These are phyloP conservation scores for Aethes cnicana DNA, from an alignment of 2,888 invertebrate species.

Conservation along the genomic window DNA sequence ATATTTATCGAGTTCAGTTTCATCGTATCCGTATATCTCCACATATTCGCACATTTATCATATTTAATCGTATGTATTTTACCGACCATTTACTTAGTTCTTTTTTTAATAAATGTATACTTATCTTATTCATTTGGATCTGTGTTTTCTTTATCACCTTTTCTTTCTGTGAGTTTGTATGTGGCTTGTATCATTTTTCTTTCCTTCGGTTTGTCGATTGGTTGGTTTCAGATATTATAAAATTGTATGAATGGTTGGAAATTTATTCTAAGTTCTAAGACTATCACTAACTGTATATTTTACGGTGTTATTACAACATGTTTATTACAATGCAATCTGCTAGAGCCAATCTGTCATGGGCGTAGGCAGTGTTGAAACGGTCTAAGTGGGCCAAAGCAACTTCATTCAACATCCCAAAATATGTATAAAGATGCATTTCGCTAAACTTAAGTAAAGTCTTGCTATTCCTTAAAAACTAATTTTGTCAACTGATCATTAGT, in stretches of 20 bases:
- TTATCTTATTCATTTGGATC: constrained; percentile 31
- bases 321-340: constrained; percentile 17
- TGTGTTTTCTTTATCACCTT: constrained; percentile 33
- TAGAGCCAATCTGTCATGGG: constrained; percentile 17
- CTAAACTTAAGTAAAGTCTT: constrained; percentile 10
- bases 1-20: constrained; percentile 35
- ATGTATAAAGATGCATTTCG: constrained; percentile 4
- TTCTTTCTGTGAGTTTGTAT: constrained; percentile 24
- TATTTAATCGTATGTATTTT: constrained; percentile 30
- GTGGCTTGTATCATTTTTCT: constrained; percentile 14
- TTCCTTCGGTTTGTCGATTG: no score
- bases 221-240: no score
- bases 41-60: constrained; percentile 25
- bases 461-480: background rate
- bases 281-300: no score
- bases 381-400: constrained; percentile 18
- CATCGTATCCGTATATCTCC: constrained; percentile 17
- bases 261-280: no score
- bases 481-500: background rate
- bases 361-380: constrained; percentile 24
- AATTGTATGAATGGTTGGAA: no score
- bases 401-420: constrained; percentile 26
- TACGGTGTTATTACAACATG: background rate
- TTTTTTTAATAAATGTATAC: constrained; percentile 25
- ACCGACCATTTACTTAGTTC: constrained; percentile 21